Evolutionary conservation across 2,888 invertebrate species (phyloP), one percentile per base, ranked within the genome.

Genomic region (Diadromus collaris): DNA sequence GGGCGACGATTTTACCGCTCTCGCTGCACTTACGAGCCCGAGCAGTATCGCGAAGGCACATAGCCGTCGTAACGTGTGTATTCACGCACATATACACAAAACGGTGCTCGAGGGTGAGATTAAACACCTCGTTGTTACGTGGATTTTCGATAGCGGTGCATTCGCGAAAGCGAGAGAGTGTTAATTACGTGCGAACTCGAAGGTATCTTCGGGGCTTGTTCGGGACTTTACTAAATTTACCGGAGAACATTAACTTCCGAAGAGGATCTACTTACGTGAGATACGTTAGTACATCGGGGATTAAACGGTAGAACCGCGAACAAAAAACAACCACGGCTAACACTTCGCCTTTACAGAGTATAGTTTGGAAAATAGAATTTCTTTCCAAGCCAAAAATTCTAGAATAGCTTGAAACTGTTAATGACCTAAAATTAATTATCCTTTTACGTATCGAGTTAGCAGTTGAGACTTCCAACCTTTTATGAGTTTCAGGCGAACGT

Each of bases 81-180:
- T 6, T 6, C 32, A 32, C 32, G 58, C 60, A 51, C 51, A 69
- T 10, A 21, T 32, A 7, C 41, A 54, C 32, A 64, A 27, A 46
- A 29, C 63, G 69, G 56, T 67, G 38, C 58, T 71, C 72, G 64
- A 76, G 64, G 68, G 76, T 76, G 60, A 72, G 29, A 56, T 79
- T 79, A 72, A 48, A 76, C 76, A 72, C 79, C 68, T 72, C 68
- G 58, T 79, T 76, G 76, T 76, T 79, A 65, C 29, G 76, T 72
- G 72, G 69, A 79, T 76, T 72, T 79, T 79, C 72, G 29, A 64
- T 56, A 56, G 56, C 63, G 68, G 72, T 51, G 64, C 76, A 54
- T 75, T 79, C 67, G 56, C 27, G 6, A 56, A n/a, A 56, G 65
- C 46, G 54, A 60, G 58, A 51, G 71, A 69, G 71, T 72, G 63